These are phyloP conservation scores for Zosterops lateralis DNA, from an alignment of 2,113 vertebrate genomes.

Conservation along the genomic window DNA sequence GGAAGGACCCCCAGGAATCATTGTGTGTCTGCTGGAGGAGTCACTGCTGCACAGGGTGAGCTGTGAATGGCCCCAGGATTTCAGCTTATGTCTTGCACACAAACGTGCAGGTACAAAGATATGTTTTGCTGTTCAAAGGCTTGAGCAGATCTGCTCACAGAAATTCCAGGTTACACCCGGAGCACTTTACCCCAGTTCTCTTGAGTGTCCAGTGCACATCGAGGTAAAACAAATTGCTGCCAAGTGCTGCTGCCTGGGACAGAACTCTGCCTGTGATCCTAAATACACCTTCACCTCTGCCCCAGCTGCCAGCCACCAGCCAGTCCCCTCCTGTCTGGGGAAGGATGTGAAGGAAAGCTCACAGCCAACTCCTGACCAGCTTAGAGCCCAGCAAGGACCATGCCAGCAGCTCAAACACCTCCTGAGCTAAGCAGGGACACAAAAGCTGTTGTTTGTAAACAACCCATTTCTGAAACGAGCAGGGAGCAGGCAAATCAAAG, in stretches of 20 bases:
- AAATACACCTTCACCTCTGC: not conserved
- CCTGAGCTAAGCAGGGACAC: not conserved
- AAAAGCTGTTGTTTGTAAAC: not conserved
- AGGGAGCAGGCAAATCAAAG: not conserved
- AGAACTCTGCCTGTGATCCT: not conserved
- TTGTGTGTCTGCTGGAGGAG: not conserved
- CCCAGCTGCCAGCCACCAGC: not conserved
- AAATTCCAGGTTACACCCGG: not conserved
- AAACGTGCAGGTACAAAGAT: not conserved
- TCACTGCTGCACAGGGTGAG: not conserved
- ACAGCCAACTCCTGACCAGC: rapidly evolving
- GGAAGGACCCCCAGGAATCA: not conserved
- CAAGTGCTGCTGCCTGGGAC: not conserved
- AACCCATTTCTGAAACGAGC: not conserved
- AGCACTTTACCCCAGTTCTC: not conserved
- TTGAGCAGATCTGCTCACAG: not conserved
- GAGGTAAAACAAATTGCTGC: not conserved
- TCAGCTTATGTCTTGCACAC: not conserved
- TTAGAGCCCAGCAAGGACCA: not conserved
- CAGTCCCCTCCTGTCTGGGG: not conserved
- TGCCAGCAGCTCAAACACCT: not conserved
- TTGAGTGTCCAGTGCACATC: not conserved
- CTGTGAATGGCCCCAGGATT: rapidly evolving
- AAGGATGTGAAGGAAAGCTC: not conserved
- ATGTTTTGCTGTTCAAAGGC: not conserved